Percentiles rank a stretch among this genome's conserved stretches.
Conservation (phyloP, 2,888 invertebrate genomes). For the Clusia tigrina region DNA sequence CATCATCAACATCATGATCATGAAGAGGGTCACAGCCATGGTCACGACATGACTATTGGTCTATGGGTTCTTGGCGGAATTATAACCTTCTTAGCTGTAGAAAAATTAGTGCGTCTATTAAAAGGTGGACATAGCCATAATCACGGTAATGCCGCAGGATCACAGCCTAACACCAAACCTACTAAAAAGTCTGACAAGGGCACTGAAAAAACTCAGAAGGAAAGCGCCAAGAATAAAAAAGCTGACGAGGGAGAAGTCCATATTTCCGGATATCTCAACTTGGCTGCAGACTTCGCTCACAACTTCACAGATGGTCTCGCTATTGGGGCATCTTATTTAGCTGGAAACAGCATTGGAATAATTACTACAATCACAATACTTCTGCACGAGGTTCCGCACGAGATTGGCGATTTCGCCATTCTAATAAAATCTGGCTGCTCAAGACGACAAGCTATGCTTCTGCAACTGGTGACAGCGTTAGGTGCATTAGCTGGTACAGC, state of each 20-base stretch:
- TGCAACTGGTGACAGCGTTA: slow-evolving; percentile 92
- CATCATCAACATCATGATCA: slow-evolving; percentile 66
- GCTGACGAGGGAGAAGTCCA: slow-evolving; percentile 68
- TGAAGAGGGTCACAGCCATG: slow-evolving; percentile 67
- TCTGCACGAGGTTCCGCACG: slow-evolving; percentile 98
- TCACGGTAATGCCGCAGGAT: slow-evolving; percentile 65
- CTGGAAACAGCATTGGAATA: slow-evolving; percentile 85
- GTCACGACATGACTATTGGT: slow-evolving; percentile 89
- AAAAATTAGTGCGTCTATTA: slow-evolving; percentile 88
- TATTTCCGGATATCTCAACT: slow-evolving; percentile 90
- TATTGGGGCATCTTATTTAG: slow-evolving; percentile 96
- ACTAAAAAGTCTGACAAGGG: slow-evolving; percentile 30
- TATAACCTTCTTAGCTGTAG: slow-evolving; percentile 89
- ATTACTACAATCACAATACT: slow-evolving; percentile 96
- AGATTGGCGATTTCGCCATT: slow-evolving; percentile 99
- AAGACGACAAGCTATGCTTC: slow-evolving; percentile 89
- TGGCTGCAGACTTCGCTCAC: slow-evolving; percentile 98
- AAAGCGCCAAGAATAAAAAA: slow-evolving; percentile 51
- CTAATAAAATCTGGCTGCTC: slow-evolving; percentile 96
- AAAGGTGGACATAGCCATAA: slow-evolving; percentile 85
- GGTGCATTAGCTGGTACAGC: slow-evolving; percentile 94
- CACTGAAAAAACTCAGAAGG: slow-evolving; percentile 47
- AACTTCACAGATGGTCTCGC: slow-evolving; percentile 99
- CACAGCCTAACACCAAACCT: slow-evolving; percentile 42
- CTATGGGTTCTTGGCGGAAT: slow-evolving; percentile 94